Base-by-base conservation (phyloP, 2,113 vertebrate species). In the Polyodon spathula region DNA sequence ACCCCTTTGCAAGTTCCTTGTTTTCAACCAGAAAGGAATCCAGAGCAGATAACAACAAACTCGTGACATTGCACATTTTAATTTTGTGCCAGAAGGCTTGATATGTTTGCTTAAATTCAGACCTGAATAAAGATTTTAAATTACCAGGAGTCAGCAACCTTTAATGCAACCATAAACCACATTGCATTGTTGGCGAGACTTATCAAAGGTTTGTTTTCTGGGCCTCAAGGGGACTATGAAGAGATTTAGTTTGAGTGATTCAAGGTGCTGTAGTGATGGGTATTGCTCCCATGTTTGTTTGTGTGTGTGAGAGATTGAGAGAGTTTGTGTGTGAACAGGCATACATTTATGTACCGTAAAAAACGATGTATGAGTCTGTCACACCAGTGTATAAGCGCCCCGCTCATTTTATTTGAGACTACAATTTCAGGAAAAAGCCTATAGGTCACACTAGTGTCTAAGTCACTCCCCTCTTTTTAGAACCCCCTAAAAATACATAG, bases 21-120 rank as follows among this genome's bases (percentile, higher is more conserved):
- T 58, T 46, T 53, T 37, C 53, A 37, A 55, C 53, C 37, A 55
- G 53, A 55, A 55, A 55, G 9, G 16, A 55, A 16, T 27, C 11
- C 5, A 55, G 37, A 50, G 14, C 8, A 50, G 12, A 50, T 50
- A 12, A 10, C 46, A 14, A 12, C 11, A 12, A n/a, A 4, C 14
- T 50, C 15, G 48, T n/a, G 15, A 12, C 12, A 14, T 6, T 6
- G 48, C 27, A 44, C 43, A 44, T 44, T 8, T 43, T 43, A 1
- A 8, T 43, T 12, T 50, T 50, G 5, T 50, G 48, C 48, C 12
- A 12, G 5, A 14, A n/a, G 5, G 48, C 27, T 27, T 27, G 27
- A 27, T 27, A 27, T 27, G 27, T 27, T 27, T 27, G 27, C 3
- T 27, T 27, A 27, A 27, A 27, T 27, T 3, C 27, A 27, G 27